These are phyloP conservation scores for Cephus rjabovi DNA, from an alignment of 2,888 invertebrate genomes.

Conservation along the genomic window DNA sequence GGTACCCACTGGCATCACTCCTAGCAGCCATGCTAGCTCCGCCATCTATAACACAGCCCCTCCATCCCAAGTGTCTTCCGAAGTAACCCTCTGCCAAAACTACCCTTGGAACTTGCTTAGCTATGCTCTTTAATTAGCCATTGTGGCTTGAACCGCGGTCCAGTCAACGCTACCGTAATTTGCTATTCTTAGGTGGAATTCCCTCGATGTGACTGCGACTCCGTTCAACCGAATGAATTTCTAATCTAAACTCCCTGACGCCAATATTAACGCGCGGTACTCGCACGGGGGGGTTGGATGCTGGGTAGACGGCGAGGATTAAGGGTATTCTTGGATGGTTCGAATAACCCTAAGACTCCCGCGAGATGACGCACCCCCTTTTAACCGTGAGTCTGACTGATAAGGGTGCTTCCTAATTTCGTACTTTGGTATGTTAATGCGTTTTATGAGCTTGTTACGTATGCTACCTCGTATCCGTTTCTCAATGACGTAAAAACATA, in stretches of 20 bases:
- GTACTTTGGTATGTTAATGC: not conserved
- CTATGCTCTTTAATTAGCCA: slow-evolving; percentile 49
- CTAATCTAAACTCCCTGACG: slow-evolving; percentile 26
- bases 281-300: not conserved
- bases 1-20: not conserved
- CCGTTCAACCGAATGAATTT: slow-evolving; percentile 10
- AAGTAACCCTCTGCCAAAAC: slow-evolving; percentile 24
- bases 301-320: not conserved
- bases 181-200: slow-evolving; percentile 40
- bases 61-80: slow-evolving; percentile 17
- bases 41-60: slow-evolving; percentile 14
- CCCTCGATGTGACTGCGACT: slow-evolving; percentile 19
- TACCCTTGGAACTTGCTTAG: slow-evolving; percentile 27
- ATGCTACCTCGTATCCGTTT: not conserved
- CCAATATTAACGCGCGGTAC: slow-evolving; percentile 14
- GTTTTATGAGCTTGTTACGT: not conserved
- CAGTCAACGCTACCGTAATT: slow-evolving; percentile 38
- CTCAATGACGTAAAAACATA: no score
- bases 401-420: not conserved
- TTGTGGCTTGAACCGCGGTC: slow-evolving; percentile 38
- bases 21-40: not conserved
- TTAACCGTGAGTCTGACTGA: not conserved
- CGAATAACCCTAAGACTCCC: not conserved
- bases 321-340: not conserved
- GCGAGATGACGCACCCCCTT: not conserved